phyloP scores from a whole-genome alignment of 1,140 invertebrate genomes.

The Apocrypta bakeri region DNA sequence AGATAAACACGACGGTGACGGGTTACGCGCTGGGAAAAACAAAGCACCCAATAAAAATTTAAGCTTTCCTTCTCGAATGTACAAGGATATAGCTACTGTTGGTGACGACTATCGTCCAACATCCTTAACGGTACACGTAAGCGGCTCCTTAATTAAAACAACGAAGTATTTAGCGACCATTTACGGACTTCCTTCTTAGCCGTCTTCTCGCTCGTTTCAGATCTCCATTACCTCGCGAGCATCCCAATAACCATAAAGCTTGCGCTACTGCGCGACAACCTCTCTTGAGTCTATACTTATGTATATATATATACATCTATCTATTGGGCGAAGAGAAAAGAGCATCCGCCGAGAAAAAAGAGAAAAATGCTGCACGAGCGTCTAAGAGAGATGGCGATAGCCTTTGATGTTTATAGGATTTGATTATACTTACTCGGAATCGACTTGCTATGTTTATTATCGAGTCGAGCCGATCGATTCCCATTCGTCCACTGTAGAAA shows the following conservation, averaged over 20 bases:
- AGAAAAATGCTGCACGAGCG: conserved; percentile 53
- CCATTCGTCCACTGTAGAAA: neutral
- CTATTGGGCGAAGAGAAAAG: neutral
- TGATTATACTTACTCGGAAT: conserved; percentile 61
- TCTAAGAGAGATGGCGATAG: conserved; percentile 57
- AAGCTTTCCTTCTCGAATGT: neutral
- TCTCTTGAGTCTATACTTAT: neutral
- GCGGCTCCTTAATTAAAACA: conserved; percentile 29
- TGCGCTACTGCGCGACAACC: neutral
- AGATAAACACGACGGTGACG: too few species aligned
- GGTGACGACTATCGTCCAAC: neutral
- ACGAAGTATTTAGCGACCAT: conserved; percentile 32
- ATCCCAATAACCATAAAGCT: conserved; percentile 37
- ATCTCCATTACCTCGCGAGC: conserved; percentile 14
- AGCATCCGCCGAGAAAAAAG: conserved; percentile 18
- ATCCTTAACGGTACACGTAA: conserved; percentile 20
- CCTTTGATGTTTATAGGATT: conserved; percentile 66
- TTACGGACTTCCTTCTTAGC: conserved; percentile 23
- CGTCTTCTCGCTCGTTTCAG: neutral
- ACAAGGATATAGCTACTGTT: too few species aligned
- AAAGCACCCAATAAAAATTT: neutral
- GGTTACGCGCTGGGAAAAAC: neutral
- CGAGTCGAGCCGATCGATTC: neutral
- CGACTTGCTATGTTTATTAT: conserved; percentile 49
- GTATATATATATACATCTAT: neutral